phyloP scores from a whole-genome alignment of 2,888 invertebrate species.

The Tiphia femorata region DNA sequence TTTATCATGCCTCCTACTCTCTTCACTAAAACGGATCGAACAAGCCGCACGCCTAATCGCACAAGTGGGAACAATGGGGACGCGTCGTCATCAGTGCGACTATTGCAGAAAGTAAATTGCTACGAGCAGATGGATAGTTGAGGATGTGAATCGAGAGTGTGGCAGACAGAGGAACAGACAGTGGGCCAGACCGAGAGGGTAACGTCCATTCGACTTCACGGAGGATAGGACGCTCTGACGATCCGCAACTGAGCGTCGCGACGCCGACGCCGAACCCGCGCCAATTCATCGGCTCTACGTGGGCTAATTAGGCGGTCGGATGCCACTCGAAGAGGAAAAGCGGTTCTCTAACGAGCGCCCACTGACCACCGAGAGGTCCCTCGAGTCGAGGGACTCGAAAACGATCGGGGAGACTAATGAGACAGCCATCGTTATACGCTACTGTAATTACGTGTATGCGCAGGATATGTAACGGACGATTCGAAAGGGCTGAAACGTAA shows the following conservation, averaged over 20 bases:
- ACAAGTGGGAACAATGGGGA: constrained; percentile 62
- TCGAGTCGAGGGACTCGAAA: background rate
- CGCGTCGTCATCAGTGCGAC: constrained; percentile 60
- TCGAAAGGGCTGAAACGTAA: no score
- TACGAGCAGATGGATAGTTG: constrained; percentile 21
- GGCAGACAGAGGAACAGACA: constrained; percentile 2
- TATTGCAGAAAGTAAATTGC: constrained; percentile 64
- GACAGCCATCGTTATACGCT: background rate
- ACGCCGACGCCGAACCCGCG: background rate
- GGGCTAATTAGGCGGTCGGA: constrained; percentile 29
- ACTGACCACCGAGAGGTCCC: background rate
- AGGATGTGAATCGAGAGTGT: constrained; percentile 6
- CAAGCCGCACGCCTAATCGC: constrained; percentile 60
- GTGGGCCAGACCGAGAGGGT: no score
- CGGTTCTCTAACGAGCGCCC: constrained; percentile 24
- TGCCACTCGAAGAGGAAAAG: constrained; percentile 27
- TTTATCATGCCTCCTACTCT: background rate
- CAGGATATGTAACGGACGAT: no score
- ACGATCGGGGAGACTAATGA: background rate
- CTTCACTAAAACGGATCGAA: constrained; percentile 14
- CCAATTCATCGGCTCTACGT: background rate
- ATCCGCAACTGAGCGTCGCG: background rate
- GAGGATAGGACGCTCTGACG: background rate
- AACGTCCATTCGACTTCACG: background rate
- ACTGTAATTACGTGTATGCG: background rate